Base-by-base conservation (phyloP, 2,797 vertebrate genomes). In the Ibycter americanus region DNA sequence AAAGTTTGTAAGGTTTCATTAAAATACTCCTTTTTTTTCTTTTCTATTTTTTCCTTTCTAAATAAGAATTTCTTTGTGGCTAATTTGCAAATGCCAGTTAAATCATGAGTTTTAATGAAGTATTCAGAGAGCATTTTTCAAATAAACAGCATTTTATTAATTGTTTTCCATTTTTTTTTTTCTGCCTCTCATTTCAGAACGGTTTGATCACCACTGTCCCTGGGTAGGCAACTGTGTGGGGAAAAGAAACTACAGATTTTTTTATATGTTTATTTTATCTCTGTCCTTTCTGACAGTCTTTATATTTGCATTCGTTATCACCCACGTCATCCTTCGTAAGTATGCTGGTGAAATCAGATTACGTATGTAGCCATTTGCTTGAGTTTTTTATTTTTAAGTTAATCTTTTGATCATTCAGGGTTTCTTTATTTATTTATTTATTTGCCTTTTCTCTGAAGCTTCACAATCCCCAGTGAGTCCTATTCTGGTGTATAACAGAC, bases 231-330 rank as follows among this genome's bases (percentile, higher is more conserved):
- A 99, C 99, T 99, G 99, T 97, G 99, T 99, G 97, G 99, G 99
- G 97, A 99, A 99, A 98, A 99, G 99, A 98, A 99, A 99, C 99
- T 99, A 99, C 99, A 99, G 99, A 97, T 99, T 99, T 99, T 99
- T 99, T 99, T 99, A 99, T 98, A 99, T 99, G 99, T 99, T 99
- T 98, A 99, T 99, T 98, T 99, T 99, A 98, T 99, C 99, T 71
- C 99, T 99, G 97, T 99, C 99, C 98, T 99, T 99, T 99, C 99
- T 99, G 98, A 99, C 99, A 95, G 99, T 99, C 98, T 99, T 99
- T 99, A 99, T 99, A 98, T 99, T 99, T 96, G 98, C 99, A 98
- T 99, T 99, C 94, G 99, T 99, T 98, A 99, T 99, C 98, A 99
- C 99, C 87, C 99, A 99, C 99, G 98, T 99, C 98, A 99, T 99